Conservation (phyloP, 2,888 invertebrate genomes). For the Thymelicus acteon region DNA sequence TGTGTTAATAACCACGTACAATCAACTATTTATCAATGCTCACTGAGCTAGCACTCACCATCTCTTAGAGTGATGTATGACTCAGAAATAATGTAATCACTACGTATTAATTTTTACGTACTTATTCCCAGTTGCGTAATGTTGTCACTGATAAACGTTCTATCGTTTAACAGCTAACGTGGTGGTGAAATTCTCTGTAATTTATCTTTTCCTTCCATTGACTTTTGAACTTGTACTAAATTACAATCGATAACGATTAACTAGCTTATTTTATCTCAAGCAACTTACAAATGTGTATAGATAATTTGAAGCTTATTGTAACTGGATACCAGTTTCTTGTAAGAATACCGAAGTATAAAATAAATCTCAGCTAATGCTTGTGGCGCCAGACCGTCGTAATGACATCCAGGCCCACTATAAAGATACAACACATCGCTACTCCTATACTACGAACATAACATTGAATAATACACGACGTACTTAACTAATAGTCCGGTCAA, state of each 20-base stretch:
- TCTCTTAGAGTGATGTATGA: conserved; percentile 3
- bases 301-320: background rate
- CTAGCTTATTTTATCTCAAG: no score
- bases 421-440: background rate
- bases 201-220: no score
- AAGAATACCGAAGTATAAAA: background rate
- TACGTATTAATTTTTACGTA: background rate
- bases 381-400: conserved; percentile 3
- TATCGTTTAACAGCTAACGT: no score
- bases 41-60: background rate
- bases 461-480: background rate
- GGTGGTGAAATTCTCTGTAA: no score
- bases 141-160: background rate
- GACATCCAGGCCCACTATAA: background rate
- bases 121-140: background rate
- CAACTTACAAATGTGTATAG: no score
- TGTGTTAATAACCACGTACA: conserved; percentile 48
- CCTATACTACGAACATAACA: background rate
- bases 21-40: conserved; percentile 21
- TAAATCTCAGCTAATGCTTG: conserved; percentile 4
- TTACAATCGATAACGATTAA: no score
- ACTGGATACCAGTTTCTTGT: background rate
- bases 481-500: no score
- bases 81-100: background rate
- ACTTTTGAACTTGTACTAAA: no score